Base-by-base conservation (phyloP, 2,888 invertebrate genomes). In the Callinectes sapidus region DNA sequence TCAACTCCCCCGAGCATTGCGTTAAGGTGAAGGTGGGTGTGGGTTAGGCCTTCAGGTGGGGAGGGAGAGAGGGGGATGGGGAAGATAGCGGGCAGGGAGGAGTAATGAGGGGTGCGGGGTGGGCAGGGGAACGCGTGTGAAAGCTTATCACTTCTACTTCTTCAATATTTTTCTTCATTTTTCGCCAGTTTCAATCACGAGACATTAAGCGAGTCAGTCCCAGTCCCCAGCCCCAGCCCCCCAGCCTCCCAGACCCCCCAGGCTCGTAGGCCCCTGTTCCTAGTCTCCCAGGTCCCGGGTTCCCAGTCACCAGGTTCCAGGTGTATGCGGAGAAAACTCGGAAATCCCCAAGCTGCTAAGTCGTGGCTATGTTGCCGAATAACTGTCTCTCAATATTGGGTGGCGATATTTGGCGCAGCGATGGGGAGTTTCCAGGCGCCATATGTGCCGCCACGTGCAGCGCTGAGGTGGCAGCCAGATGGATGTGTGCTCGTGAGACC, bases 261-360 rank as follows among this genome's bases (percentile, higher is more conserved):
- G n/a, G n/a, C n/a, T n/a, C n/a, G n/a, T n/a, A n/a, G n/a, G n/a
- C n/a, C n/a, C 61, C 61, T 3, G 61, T 18, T 61, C 23, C 23
- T 0, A 61, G 61, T 18, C 18, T 61, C 61, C 61, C 61, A 61
- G 61, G 18, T 23, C 61, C 61, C 23, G 5, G 18, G 61, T 61
- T 61, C 23, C 18, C 23, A 23, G 0, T 61, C 61, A 18, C 61
- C 61, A 61, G 61, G 61, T 61, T 23, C 61, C 61, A 61, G 61
- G 81, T 81, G 81, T n/a, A 28, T 86, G 90, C 35, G 90, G 90
- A 90, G 90, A 90, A 90, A 90, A 90, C 90, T 90, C 28, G 90
- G 90, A 90, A 90, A 90, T 90, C 90, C 90, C 90, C 48, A 55
- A 86, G 85, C 85, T 85, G 14, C 90, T n/a, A 55, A 86, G 85